Evolutionary conservation across 1,140 invertebrate genomes (phyloP), one percentile per base, ranked within the genome.

Genomic region (Drosophila guanche): DNA sequence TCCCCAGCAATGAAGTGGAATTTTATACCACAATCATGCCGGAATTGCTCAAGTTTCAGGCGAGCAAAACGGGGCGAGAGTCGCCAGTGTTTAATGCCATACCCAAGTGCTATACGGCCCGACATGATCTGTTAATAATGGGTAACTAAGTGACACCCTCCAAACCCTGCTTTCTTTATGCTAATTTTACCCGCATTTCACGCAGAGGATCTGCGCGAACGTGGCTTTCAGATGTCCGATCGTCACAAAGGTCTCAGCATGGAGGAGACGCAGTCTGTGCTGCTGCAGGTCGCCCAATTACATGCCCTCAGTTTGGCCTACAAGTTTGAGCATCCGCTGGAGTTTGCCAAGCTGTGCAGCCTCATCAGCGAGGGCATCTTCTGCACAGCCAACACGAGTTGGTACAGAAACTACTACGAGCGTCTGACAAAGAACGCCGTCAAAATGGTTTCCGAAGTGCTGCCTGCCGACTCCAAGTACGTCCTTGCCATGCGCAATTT

Each of bases 1-100:
- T 52, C 4, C n/a, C 14, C 52, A 93, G 93, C 62, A 95, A 95
- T 62, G 95, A 95, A 81, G 94, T 95, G 4, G 93, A 93, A 2
- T 95, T 95, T 79, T 95, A 95, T 71, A 95, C 93, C 14, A 92
- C 93, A 56, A 94, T 95, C 5, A 94, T 95, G 93, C 94, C 95
- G 22, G 92, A 93, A 2, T 68, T 95, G 2, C 74, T 93, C 0
- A 90, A 92, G 40, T 94, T 95, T 51, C 95, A 95, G 81, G 77
- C 88, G 5, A 90, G 90, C 56, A 92, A 89, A 68, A 84, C 81
- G 53, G 84, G 79, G 7, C 68, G 92, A 1, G 63, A 65, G 4
- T 33, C 52, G 5, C 62, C 48, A n/a, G 85, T 94, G 0, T 95
- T 95, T 51, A 91, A 92, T 42, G 93, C 94, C 0, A 94, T 95